These are phyloP conservation scores for Sander lucioperca DNA, from an alignment of 2,113 vertebrate species.

Conservation along the genomic window DNA sequence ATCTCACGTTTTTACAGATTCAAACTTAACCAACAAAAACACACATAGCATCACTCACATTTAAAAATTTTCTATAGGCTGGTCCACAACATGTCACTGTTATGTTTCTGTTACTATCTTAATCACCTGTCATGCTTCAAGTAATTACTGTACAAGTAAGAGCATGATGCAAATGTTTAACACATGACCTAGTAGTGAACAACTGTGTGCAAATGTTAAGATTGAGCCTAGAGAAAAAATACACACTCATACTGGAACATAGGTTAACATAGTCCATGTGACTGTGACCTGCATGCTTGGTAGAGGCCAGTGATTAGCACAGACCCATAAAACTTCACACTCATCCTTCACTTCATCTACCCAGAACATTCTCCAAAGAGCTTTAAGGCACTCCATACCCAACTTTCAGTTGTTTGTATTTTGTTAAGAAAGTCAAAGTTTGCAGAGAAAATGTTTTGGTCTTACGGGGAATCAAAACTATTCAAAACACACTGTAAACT, in stretches of 20 bases:
- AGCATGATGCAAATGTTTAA: neutral
- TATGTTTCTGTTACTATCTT: neutral
- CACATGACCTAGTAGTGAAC: neutral
- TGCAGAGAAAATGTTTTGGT: neutral
- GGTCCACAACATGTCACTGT: neutral
- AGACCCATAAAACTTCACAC: conserved; percentile 15
- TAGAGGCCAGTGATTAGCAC: conserved; percentile 40
- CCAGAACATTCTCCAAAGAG: neutral
- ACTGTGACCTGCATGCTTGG: conserved; percentile 47
- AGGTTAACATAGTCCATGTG: conserved; percentile 51
- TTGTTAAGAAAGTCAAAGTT: neutral
- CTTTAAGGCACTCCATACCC: neutral
- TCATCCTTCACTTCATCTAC: conserved; percentile 2
- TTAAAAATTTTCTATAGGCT: neutral
- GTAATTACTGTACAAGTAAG: neutral
- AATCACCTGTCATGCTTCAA: neutral
- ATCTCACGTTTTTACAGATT: neutral
- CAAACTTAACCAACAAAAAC: neutral
- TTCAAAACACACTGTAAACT: conserved; percentile 12
- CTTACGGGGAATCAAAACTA: neutral
- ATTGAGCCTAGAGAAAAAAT: conserved; percentile 5
- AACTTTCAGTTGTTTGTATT: neutral
- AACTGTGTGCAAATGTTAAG: conserved; percentile 16
- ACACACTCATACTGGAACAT: neutral
- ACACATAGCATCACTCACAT: too few relatives aligned